Base-by-base conservation (phyloP, 2,797 vertebrate genomes). In the Australoheros facetus region DNA sequence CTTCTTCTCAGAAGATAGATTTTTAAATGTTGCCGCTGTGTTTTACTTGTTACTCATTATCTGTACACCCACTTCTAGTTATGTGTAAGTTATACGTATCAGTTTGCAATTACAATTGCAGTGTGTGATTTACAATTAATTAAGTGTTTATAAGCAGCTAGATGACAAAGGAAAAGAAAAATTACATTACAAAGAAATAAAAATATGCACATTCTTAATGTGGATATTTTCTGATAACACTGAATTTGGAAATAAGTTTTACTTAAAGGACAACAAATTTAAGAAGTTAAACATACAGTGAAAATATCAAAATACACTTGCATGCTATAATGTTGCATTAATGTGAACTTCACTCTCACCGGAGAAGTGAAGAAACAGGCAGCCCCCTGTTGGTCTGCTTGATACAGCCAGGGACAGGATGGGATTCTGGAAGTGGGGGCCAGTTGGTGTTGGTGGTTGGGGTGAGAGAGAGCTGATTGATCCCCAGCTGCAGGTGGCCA, bases 401-500 rank as follows among this genome's bases (percentile, higher is more conserved):
- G 83, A 82, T 90, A 85, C 51, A 82, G 75, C 69, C 84, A 83
- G 72, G 77, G 80, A 89, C 53, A 60, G 85, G 84, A 71, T 71
- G 78, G 59, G 82, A 71, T 84, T 86, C 32, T 69, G 83, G 77
- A 73, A 80, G 87, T 59, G 86, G 87, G 75, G 74, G 79, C 57
- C 32, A 21, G 60, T 42, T 56, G 30, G 80, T 0, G 45, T 56
- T 79, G 26, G 45, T 69, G 87, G 81, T 55, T 84, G 57, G 80
- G 79, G 82, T 80, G 83, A 81, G 62, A 83, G 87, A 83, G 86
- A 84, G 85, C 64, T 73, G 88, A 96, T 96, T 89, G 90, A 96
- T 95, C 88, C 84, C 77, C 90, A 93, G 86, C 94, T 87, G 92
- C 91, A 94, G 94, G 95, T 93, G 93, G 93, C 85, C 83, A n/a